These are phyloP conservation scores for Cebidichthys violaceus DNA, from an alignment of 2,113 vertebrate genomes.

Conservation along the genomic window DNA sequence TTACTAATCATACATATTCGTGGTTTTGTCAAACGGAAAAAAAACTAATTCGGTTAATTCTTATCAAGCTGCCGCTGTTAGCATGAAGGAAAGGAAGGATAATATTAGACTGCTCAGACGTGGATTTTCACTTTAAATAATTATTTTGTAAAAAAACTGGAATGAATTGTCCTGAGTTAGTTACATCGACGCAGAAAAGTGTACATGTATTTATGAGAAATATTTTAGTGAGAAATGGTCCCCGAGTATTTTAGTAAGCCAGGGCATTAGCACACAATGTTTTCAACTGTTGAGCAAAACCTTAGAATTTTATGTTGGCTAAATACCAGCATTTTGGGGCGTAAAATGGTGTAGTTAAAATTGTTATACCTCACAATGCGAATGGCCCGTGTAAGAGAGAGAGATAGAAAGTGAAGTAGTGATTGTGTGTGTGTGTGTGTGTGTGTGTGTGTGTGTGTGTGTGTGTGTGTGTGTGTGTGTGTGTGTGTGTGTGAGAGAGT, in stretches of 20 bases:
- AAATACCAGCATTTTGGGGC: not conserved
- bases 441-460: constrained; percentile 3
- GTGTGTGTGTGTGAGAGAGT: constrained; percentile 29
- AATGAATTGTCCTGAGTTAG: not conserved
- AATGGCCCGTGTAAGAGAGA: constrained; percentile 20
- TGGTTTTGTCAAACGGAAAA: not conserved
- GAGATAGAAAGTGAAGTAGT: not conserved
- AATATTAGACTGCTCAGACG: not conserved
- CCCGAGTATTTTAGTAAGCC: not conserved
- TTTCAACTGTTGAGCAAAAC: not conserved
- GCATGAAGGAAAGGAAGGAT: not conserved
- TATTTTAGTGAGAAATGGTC: not conserved
- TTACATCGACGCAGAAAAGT: not conserved
- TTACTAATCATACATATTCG: not conserved
- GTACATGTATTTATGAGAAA: not conserved
- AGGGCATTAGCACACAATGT: not conserved
- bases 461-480: constrained; percentile 48
- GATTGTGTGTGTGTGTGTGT: constrained; percentile 47
- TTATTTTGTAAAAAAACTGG: not conserved
- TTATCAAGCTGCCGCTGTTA: not conserved
- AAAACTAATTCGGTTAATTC: not conserved
- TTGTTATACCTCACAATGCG: constrained; percentile 10
- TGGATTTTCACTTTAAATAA: not conserved
- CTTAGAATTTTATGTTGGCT: constrained; percentile 16
- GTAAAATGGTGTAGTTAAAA: constrained; percentile 34